Percentiles rank a stretch among this genome's conserved stretches.
These are phyloP conservation scores for Rhincodon typus DNA, from an alignment of 2,797 vertebrate genomes.

Conservation along the genomic window DNA sequence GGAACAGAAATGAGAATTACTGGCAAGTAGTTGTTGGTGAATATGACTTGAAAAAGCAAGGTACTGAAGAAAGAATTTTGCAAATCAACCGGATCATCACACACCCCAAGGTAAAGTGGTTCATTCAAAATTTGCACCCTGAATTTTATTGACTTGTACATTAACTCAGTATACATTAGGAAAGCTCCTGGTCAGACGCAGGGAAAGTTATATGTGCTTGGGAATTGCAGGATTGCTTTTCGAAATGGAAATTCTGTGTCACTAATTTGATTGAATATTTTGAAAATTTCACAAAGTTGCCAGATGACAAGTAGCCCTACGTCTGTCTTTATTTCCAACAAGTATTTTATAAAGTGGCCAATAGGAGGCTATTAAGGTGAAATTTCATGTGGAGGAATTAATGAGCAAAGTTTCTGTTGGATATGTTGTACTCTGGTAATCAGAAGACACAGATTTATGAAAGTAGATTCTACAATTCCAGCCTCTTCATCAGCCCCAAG, in stretches of 20 bases:
- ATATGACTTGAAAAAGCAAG: conserved; percentile 68
- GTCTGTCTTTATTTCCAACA: background rate
- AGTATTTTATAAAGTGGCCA: background rate
- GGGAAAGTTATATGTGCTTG: background rate
- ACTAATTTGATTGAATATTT: background rate
- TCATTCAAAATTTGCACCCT: background rate
- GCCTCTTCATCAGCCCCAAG: too few relatives aligned
- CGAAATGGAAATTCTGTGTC: background rate
- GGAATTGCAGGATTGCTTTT: background rate
- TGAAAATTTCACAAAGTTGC: background rate
- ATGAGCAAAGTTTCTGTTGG: background rate
- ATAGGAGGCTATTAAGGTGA: background rate
- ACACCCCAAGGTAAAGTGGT: conserved; percentile 75
- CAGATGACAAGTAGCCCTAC: background rate
- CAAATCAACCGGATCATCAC: conserved; percentile 78
- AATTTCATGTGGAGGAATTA: background rate
- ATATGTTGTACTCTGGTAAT: background rate
- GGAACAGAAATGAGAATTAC: conserved; percentile 73
- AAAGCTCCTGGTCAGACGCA: background rate
- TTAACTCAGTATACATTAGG: background rate
- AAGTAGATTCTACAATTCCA: background rate
- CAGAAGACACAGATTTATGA: background rate
- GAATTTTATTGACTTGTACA: background rate
- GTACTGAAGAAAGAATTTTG: conserved; percentile 64
- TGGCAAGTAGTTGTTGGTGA: conserved; percentile 83